Conservation (phyloP, 2,888 invertebrate genomes). For the Amiota communis region DNA sequence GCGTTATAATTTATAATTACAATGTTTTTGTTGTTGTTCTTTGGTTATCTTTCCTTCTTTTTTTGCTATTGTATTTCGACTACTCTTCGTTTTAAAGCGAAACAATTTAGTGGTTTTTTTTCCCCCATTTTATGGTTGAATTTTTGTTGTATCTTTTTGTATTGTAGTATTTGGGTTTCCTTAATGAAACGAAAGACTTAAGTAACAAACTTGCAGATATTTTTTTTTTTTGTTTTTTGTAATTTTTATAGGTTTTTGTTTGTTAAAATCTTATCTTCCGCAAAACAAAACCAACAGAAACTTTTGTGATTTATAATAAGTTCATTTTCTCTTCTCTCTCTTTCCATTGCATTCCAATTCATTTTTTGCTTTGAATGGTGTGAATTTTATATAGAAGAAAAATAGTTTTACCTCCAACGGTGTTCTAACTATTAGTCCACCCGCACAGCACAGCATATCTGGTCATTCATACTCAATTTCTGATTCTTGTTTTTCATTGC, state of each 20-base stretch:
- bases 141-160: slow-evolving; percentile 24
- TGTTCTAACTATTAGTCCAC: too few relatives aligned
- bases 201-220: slow-evolving; percentile 56
- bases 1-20: slow-evolving; percentile 50
- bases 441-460: too few relatives aligned
- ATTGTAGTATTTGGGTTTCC: slow-evolving; percentile 2
- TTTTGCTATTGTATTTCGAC: neutral
- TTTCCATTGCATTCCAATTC: slow-evolving; percentile 25
- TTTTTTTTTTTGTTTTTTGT: too few relatives aligned
- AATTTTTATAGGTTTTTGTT: neutral
- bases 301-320: neutral
- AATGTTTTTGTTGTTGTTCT: slow-evolving; percentile 35
- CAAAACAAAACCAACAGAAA: neutral
- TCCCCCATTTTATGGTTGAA: neutral
- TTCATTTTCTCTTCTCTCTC: neutral
- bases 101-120: neutral
- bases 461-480: too few relatives aligned
- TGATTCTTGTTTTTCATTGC: too few relatives aligned
- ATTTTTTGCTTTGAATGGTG: neutral
- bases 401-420: too few relatives aligned
- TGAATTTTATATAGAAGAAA: too few relatives aligned
- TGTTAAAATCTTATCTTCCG: slow-evolving; percentile 16
- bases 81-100: neutral
- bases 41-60: neutral
- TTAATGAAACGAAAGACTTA: slow-evolving; percentile 58